A percentile compares a stretch with the other conserved stretches of the same genome.
phyloP scores from a whole-genome alignment of 2,797 vertebrate species.

The Amblyopsis hoosieri region DNA sequence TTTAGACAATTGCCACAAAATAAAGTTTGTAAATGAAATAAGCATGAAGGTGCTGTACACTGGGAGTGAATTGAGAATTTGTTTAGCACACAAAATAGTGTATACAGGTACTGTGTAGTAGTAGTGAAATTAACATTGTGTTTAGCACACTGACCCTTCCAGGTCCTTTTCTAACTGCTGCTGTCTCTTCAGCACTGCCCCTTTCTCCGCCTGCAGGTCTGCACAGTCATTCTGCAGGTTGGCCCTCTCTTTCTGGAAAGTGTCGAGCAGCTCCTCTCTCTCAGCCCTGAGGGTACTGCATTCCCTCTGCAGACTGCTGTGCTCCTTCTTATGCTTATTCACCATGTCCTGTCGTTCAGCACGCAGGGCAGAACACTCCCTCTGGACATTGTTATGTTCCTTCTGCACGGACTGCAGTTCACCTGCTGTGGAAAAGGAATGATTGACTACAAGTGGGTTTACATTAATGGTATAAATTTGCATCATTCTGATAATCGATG shows the following conservation, averaged over 20 bases:
- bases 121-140: constrained; percentile 54
- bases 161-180: constrained; percentile 89
- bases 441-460: neutral
- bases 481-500: too few species aligned
- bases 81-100: too few species aligned
- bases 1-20: too few species aligned
- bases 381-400: constrained; percentile 79
- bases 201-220: constrained; percentile 76
- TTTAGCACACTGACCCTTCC: constrained; percentile 79
- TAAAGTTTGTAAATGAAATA: too few species aligned
- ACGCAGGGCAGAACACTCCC: constrained; percentile 72
- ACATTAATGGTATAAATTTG: too few species aligned
- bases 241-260: constrained; percentile 86
- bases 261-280: constrained; percentile 81
- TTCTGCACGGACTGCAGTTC: constrained; percentile 90
- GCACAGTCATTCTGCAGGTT: constrained; percentile 84
- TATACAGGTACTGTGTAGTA: too few species aligned
- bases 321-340: constrained; percentile 88
- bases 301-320: constrained; percentile 83
- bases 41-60: too few species aligned
- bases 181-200: constrained; percentile 82
- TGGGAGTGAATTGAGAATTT: too few species aligned
- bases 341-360: constrained; percentile 81
- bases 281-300: constrained; percentile 79
- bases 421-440: constrained; percentile 59